Evolutionary conservation across 2,113 vertebrate genomes (phyloP).

Genomic region (Mirza zaza): DNA sequence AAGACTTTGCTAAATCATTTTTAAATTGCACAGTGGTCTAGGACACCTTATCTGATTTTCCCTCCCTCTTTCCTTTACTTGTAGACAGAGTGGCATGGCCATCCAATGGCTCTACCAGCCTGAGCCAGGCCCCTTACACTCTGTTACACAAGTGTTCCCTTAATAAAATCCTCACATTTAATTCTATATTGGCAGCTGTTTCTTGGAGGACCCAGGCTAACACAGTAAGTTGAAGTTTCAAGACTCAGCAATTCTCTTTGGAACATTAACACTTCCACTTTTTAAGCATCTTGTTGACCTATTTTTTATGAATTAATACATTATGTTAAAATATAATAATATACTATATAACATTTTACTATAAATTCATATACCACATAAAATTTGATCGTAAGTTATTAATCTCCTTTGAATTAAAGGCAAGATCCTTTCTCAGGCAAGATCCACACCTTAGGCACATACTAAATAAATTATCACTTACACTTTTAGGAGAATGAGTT

Average conservation of each 20-base stretch:
- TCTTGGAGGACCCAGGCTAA: neutral
- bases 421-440: neutral
- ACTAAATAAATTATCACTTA: slow-evolving; percentile 30
- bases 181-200: neutral
- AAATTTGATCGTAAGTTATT: slow-evolving; percentile 37
- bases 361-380: neutral
- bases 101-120: neutral
- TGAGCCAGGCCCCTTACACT: too few species aligned
- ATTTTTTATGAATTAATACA: neutral
- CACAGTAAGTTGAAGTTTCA: neutral
- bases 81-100: neutral
- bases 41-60: neutral
- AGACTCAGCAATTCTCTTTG: neutral
- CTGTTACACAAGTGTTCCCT: neutral
- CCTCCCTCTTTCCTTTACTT: neutral
- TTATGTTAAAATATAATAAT: neutral
- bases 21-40: neutral
- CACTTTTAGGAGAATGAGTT: neutral
- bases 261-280: slow-evolving; percentile 22
- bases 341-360: slow-evolving; percentile 18
- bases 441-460: neutral
- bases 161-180: neutral
- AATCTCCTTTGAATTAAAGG: slow-evolving; percentile 59
- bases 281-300: neutral
- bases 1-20: neutral